Evolutionary conservation across 1,140 invertebrate genomes (phyloP), one percentile per base, ranked within the genome.

Genomic region (Leptinotarsa undecemlineata): DNA sequence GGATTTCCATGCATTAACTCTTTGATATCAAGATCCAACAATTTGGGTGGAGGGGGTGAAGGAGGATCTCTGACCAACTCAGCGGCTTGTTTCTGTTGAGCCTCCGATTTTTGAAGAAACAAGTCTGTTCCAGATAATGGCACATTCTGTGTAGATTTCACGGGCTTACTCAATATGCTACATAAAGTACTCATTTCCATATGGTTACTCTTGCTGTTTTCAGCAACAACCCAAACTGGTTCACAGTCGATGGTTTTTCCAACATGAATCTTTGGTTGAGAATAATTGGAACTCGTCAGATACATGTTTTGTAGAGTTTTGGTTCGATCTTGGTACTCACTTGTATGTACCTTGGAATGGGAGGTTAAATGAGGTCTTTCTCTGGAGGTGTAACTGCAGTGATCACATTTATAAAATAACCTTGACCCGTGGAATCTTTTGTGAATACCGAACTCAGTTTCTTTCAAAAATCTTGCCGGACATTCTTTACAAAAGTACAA

Each of bases 271-370:
- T 75, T 48, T 21, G 92, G 92, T 61, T 89, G 89, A 51, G 88
- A 89, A 81, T 91, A 88, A 48, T 89, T 85, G 2, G 88, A 82
- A 75, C 92, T 90, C 60, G 88, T 87, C 17, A 87, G 87, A 76
- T 94, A 91, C 26, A 91, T 85, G n/a, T 88, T 87, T 71, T 92
- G 87, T 33, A 96, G 84, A 76, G 90, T 88, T 81, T 90, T 91
- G 3, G 93, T 94, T 80, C 92, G 90, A 62, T 93, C 90, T 84
- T 95, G 91, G 84, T 96, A 96, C 78, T 95, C 93, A 6, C 90
- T 87, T 4, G 92, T 90, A 83, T 97, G 95, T 0, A 96, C 93
- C 78, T 90, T 90, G 3, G 88, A 86, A 85, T 96, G 95, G 4
- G 90, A 88, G n/a, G 88, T 82, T 13, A 96, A 85, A 81, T 95